Evolutionary conservation across 2,797 vertebrate species (phyloP).

Genomic region (Loris lydekkerianus): DNA sequence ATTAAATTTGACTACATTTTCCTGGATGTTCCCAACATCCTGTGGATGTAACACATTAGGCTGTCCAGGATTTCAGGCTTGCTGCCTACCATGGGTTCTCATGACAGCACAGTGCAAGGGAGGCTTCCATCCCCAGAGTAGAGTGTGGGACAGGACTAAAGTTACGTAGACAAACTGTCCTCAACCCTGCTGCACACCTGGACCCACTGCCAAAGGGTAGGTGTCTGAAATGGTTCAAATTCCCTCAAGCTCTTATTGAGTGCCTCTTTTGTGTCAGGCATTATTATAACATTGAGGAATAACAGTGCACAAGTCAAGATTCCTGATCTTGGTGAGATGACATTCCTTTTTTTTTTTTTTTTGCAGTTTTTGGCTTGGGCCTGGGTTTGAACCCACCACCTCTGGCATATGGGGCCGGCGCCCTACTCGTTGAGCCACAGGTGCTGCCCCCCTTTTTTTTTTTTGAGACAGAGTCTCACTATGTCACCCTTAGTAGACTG

Average conservation of each 20-base stretch:
- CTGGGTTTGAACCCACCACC: too few species aligned
- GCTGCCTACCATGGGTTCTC: constrained; percentile 82
- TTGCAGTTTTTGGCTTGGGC: too few species aligned
- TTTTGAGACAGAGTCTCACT: too few species aligned
- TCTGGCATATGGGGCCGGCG: too few species aligned
- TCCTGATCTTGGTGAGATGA: not conserved
- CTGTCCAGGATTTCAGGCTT: constrained; percentile 83
- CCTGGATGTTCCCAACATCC: constrained; percentile 90
- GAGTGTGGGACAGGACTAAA: not conserved
- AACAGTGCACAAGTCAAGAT: not conserved
- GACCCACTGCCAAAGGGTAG: not conserved
- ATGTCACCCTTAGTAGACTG: too few species aligned
- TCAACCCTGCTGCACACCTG: not conserved
- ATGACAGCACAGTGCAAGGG: not conserved
- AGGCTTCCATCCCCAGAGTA: not conserved
- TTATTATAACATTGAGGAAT: not conserved
- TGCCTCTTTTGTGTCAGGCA: not conserved
- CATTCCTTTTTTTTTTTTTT: not conserved
- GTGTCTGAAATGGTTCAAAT: not conserved
- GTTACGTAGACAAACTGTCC: not conserved
- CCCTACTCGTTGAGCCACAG: too few species aligned
- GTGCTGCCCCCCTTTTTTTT: not conserved
- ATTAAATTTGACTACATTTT: not conserved
- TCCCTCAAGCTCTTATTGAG: not conserved
- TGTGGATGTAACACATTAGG: constrained; percentile 92